These are phyloP conservation scores for Xylota sylvarum DNA, from an alignment of 2,888 invertebrate genomes.

Conservation along the genomic window DNA sequence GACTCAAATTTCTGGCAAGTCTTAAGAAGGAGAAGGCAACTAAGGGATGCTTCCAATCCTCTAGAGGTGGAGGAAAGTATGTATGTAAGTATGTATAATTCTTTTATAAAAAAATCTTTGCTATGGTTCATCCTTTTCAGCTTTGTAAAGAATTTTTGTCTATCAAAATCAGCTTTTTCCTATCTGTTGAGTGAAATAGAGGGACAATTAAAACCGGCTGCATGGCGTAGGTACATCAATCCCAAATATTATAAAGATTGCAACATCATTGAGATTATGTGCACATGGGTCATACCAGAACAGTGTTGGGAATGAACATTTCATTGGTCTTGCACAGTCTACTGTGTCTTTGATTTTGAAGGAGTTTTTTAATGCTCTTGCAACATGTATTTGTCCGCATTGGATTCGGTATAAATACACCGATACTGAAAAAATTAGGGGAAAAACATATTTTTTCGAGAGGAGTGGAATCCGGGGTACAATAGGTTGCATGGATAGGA, in stretches of 20 bases:
- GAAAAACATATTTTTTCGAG: constrained; percentile 1
- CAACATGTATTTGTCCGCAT: not conserved
- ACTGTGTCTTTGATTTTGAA: not conserved
- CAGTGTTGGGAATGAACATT: too few relatives aligned
- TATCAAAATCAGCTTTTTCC: constrained; percentile 8
- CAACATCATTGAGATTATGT: constrained; percentile 9
- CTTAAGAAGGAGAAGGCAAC: not conserved
- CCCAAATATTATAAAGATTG: not conserved
- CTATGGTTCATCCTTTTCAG: constrained; percentile 6
- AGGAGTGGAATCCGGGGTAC: not conserved
- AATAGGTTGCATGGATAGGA: not conserved
- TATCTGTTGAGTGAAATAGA: constrained; percentile 14
- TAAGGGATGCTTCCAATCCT: constrained; percentile 10
- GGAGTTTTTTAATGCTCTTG: not conserved
- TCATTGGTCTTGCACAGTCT: too few relatives aligned
- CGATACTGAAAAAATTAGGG: not conserved
- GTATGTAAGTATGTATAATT: constrained; percentile 1
- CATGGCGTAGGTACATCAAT: not conserved
- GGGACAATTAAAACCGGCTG: constrained; percentile 3
- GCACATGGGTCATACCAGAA: too few relatives aligned
- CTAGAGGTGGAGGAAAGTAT: constrained; percentile 5
- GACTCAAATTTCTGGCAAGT: not conserved
- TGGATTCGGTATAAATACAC: not conserved
- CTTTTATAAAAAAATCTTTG: not conserved
- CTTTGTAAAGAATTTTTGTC: constrained; percentile 12